Evolutionary conservation across 2,888 invertebrate species (phyloP), one percentile per base, ranked within the genome.

Genomic region (Girardia tigrina): DNA sequence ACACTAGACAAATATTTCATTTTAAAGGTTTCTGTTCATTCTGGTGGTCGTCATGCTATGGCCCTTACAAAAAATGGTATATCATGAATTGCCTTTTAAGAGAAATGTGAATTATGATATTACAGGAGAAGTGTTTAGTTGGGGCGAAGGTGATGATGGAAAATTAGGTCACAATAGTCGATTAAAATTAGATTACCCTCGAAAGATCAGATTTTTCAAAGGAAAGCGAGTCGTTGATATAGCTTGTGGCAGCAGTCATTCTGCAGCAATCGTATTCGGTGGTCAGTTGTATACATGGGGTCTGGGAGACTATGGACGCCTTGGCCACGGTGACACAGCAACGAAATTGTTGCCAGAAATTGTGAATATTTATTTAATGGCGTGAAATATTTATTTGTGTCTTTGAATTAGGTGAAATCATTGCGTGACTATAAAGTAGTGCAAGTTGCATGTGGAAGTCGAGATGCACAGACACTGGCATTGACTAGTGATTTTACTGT

Each of bases 111-210:
- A n/a, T n/a, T n/a, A n/a, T n/a, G n/a, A n/a, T n/a, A n/a, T n/a
- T n/a, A n/a, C 16, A 36, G 36, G 36, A 12, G 93, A 92, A 85
- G 91, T 90, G 78, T 94, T 94, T 82, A 92, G 93, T 0, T 94
- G 94, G 94, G 94, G 94, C 0, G 94, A 94, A 86, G 94, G 94
- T 0, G 93, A 93, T 83, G 93, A 93, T 81, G 94, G 94, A 0
- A 93, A 94, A 83, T 86, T 94, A 2, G 94, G 94, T 29, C 91
- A 92, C 81, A 90, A 91, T 0, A 90, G 89, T 80, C 88, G 89
- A 85, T 87, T 88, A 80, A 90, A 79, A 79, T n/a, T 70, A 89
- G 78, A 78, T 70, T 29, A 82, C 73, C 94, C 94, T 0, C 89
- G 90, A 16, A 86, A 93, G 78, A 89, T 95, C 77, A 92, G 93